phyloP scores from a whole-genome alignment of 2,888 invertebrate species.

The Drosophila lacicola region DNA sequence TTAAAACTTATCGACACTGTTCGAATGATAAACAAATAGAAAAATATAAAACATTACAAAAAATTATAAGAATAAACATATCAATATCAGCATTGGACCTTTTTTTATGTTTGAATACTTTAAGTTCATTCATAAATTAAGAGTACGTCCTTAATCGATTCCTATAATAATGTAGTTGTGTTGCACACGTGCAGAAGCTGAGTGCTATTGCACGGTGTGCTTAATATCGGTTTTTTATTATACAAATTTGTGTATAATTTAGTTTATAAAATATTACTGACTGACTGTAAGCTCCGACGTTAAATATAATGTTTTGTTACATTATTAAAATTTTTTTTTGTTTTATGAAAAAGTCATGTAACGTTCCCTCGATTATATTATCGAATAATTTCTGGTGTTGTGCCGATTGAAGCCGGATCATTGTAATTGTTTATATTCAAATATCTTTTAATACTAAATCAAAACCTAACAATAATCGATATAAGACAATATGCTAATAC shows the following conservation, averaged over 20 bases:
- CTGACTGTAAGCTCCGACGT: no score
- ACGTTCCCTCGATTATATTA: background rate
- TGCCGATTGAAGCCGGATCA: background rate
- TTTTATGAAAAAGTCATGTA: background rate
- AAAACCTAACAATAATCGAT: background rate
- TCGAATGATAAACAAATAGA: background rate
- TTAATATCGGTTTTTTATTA: background rate
- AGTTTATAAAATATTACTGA: no score
- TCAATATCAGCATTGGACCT: no score
- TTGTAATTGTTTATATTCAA: no score
- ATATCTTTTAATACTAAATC: background rate
- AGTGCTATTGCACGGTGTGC: background rate
- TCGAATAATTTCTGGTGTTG: background rate
- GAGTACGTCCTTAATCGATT: no score
- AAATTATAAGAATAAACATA: no score
- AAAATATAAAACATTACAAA: background rate
- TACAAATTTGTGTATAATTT: background rate
- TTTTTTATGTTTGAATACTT: no score
- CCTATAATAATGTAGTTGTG: no score
- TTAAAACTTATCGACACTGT: background rate
- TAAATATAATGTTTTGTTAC: no score
- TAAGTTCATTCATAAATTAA: no score
- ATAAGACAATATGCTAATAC: no score
- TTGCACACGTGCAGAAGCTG: slow-evolving; percentile 2
- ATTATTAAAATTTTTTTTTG: background rate